Base-by-base conservation (phyloP, 64 coral and sea anemone genomes). In the Stichodactyla helianthus region DNA sequence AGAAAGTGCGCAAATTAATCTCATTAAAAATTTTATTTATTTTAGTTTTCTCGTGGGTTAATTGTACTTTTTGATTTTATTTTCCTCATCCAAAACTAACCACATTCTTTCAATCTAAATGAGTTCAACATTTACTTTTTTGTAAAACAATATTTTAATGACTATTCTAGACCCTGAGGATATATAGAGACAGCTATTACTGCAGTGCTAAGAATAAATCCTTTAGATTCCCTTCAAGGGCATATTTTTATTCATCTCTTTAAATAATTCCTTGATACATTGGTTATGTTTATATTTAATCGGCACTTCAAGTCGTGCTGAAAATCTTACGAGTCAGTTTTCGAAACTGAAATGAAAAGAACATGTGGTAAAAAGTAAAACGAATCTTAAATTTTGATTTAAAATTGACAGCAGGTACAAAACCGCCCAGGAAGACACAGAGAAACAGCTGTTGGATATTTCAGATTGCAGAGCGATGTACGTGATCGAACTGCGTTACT, bases 301-400 rank as follows among this genome's bases (percentile, higher is more conserved):
- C 19, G 5, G 62, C 62, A n/a, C 18, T 17, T n/a, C 62, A n/a
- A 22, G 62, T 65, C 18, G 5, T 22, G 5, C 2, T 65, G 8
- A 74, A 71, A 31, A 74, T 11, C 25, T 11, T n/a, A 74, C 20
- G 10, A 13, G 27, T 74, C 25, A 74, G 23, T 23, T 68, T 58
- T 20, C 19, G 68, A 74, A 74, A 74, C 25, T 31, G 68, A 74
- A 74, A 74, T 31, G 25, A 74, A 27, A 58, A 12, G 12, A 74
- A 35, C 68, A 74, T 74, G 68, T 74, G 68, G 35, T 31, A 23
- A 74, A 74, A 74, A 74, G 68, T 74, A 31, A 74, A 74, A 74
- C 7, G 26, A 74, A 74, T 74, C 27, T 74, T 12, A 74, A 74
- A 74, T 74, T 74, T 74, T 74, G 68, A 31, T 74, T 74, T 31